These are phyloP conservation scores for Delphinapterus leucas DNA, from an alignment of 2,113 vertebrate genomes.

Conservation along the genomic window DNA sequence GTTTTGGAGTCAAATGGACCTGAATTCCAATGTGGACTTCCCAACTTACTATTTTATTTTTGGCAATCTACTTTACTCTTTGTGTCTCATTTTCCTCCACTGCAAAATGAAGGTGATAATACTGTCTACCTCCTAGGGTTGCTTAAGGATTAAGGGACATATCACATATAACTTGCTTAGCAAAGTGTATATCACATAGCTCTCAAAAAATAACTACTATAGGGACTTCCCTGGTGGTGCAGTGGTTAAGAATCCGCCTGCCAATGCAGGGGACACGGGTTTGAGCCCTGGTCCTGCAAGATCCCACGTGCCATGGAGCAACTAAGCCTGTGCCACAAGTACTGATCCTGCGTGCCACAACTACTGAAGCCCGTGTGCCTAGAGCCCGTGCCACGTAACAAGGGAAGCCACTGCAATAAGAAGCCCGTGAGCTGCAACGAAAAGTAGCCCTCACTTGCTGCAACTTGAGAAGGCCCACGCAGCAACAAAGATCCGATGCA, in stretches of 20 bases:
- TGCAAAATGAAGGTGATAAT: background rate
- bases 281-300: no score
- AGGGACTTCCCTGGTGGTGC: background rate
- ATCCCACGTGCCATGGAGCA: no score
- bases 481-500: no score
- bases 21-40: background rate
- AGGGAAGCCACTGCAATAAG: no score
- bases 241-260: no score
- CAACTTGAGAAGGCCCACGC: no score
- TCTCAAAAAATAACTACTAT: background rate
- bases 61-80: background rate
- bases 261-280: no score
- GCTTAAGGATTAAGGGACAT: background rate
- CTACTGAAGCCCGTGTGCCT: no score
- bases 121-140: background rate
- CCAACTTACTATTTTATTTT: background rate
- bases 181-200: background rate
- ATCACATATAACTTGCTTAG: background rate
- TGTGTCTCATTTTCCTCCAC: background rate
- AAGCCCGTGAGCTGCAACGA: accelerated
- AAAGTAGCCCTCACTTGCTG: no score
- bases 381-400: no score
- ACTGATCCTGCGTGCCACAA: no score
- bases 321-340: no score
- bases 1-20: background rate